A percentile compares a stretch with the other conserved stretches of the same genome.
Evolutionary conservation across 2,113 vertebrate genomes (phyloP).

Genomic region (Cavia aperea): DNA sequence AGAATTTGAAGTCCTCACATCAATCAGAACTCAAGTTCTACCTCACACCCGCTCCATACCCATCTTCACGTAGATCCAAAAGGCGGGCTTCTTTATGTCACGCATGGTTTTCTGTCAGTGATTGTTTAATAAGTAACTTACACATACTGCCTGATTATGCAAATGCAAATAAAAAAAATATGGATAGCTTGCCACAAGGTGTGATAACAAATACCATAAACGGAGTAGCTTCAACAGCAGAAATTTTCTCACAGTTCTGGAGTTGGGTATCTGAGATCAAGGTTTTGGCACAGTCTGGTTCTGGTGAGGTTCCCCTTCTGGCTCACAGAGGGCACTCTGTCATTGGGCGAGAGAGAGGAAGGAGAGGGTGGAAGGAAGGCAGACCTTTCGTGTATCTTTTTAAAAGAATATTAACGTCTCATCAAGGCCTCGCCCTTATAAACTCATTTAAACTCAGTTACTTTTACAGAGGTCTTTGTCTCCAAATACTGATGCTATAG

Average conservation of each 20-base stretch:
- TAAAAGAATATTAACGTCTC: background rate
- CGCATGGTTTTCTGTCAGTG: background rate
- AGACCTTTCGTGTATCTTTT: background rate
- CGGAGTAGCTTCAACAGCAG: background rate
- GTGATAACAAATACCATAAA: background rate
- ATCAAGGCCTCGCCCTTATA: background rate
- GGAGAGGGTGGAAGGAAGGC: background rate
- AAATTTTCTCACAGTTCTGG: background rate
- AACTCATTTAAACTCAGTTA: background rate
- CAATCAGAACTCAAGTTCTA: background rate
- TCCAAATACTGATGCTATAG: background rate
- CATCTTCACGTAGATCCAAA: background rate
- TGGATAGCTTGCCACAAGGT: background rate
- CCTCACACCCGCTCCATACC: fast-evolving
- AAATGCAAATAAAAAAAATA: background rate
- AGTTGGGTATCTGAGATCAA: background rate
- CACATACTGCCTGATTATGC: background rate
- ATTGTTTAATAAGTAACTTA: background rate
- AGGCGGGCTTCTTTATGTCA: background rate
- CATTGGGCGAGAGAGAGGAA: background rate
- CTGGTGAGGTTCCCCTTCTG: background rate
- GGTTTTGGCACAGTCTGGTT: background rate
- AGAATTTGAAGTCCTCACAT: background rate
- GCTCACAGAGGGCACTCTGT: background rate
- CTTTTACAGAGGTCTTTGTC: background rate